Base-by-base conservation (phyloP, 2,113 vertebrate genomes). In the Ailuropoda melanoleuca region DNA sequence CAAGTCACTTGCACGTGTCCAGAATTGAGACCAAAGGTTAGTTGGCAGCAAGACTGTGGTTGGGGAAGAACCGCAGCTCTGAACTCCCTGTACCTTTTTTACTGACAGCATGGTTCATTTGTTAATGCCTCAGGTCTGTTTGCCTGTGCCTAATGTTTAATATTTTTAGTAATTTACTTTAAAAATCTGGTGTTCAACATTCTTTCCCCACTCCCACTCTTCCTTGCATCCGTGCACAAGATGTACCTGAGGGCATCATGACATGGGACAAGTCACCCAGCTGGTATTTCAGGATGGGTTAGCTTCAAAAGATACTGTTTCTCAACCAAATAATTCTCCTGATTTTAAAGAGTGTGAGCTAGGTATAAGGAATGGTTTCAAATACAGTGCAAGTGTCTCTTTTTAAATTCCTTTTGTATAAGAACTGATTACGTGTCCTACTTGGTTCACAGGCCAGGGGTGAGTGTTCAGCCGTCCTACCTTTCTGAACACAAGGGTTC, bases 241-340 rank as follows among this genome's bases (percentile, higher is more conserved):
- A 43, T 62, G 24, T 18, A 18, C 89, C 78, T 48, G 1, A 62
- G 74, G 60, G 50, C 55, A 48, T 72, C 50, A 3, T 93, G 62
- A 34, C 26, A 18, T 46, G 70, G 12, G 37, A 12, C 48, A 56
- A 29, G 53, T 83, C 68, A 90, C 14, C 34, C 34, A 53, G 86
- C 82, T 88, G 43, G 53, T 87, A 43, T 88, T 97, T 97, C 64
- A 58, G 8, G 58, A 46, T 58, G 39, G n/a, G 88, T 84, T 82
- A 81, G 68, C 66, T 74, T 93, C 95, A 70, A 90, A 50, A 62
- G 26, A 70, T 29, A 68, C 6, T 19, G 2, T 68, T 91, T 88
- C 55, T 55, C 80, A 31, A 85, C 46, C 55, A 62, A 66, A 43
- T 43, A 78, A 58, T 64, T 75, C 9, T 53, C 48, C 55, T 72